These are phyloP conservation scores for Zosterops japonicus DNA, from an alignment of 2,113 vertebrate genomes.

Conservation along the genomic window DNA sequence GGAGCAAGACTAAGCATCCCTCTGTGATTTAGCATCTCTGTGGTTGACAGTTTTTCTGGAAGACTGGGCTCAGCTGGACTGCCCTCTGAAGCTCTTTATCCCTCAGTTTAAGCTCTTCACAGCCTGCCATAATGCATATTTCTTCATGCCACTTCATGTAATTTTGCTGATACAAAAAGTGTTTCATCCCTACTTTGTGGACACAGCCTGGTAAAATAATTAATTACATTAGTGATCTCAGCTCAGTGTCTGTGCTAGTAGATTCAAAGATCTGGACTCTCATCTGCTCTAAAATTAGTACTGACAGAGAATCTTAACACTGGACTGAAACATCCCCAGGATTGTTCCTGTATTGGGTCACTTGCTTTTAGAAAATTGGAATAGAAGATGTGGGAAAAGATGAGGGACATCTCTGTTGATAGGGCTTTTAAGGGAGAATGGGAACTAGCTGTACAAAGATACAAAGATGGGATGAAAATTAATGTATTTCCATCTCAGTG, in stretches of 20 bases:
- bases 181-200: neutral
- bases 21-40: neutral
- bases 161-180: neutral
- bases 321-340: neutral
- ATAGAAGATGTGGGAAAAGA: neutral
- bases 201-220: neutral
- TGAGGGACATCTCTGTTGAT: neutral
- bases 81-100: neutral
- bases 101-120: neutral
- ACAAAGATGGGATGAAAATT: neutral
- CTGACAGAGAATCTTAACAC: neutral
- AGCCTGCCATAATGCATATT: neutral
- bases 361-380: neutral
- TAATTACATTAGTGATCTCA: neutral
- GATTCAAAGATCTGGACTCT: neutral
- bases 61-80: neutral
- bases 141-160: neutral
- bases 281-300: neutral
- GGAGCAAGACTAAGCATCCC: neutral
- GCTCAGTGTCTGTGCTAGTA: neutral
- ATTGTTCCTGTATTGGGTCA: rapidly evolving
- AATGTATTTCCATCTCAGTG: neutral
- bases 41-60: neutral
- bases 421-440: neutral
- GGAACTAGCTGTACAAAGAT: neutral